These are phyloP conservation scores for Chrysocyon brachyurus DNA, from an alignment of 2,797 vertebrate species.

Conservation along the genomic window DNA sequence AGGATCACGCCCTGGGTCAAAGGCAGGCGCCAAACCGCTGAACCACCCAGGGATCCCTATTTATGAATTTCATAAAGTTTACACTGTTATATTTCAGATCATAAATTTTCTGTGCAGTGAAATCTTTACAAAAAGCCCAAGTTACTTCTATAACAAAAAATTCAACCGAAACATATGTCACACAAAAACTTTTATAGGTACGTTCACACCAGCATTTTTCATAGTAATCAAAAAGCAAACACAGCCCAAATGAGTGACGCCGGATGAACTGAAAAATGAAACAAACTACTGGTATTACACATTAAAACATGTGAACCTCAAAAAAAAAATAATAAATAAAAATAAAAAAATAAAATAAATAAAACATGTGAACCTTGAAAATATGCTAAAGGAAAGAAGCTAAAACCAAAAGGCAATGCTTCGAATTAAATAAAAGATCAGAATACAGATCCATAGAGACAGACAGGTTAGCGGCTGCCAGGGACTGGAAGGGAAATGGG, in stretches of 20 bases:
- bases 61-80: background rate
- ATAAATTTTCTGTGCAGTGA: background rate
- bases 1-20: no score
- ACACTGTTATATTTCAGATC: background rate
- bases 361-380: background rate
- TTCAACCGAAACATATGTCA: background rate
- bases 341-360: no score
- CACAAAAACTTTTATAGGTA: background rate
- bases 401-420: background rate
- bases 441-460: background rate
- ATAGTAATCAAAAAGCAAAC: background rate
- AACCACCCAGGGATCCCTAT: background rate
- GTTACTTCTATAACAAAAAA: background rate
- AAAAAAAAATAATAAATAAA: no score
- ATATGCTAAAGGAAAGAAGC: background rate
- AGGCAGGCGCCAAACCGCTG: no score
- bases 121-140: background rate
- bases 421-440: background rate
- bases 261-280: background rate
- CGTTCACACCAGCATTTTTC: background rate
- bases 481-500: background rate
- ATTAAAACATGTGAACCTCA: background rate
- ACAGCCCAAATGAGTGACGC: background rate
- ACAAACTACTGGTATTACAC: background rate
- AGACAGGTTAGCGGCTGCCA: background rate